Evolutionary conservation across 2,888 invertebrate genomes (phyloP).

Genomic region (Drosophila flavopinicola): DNA sequence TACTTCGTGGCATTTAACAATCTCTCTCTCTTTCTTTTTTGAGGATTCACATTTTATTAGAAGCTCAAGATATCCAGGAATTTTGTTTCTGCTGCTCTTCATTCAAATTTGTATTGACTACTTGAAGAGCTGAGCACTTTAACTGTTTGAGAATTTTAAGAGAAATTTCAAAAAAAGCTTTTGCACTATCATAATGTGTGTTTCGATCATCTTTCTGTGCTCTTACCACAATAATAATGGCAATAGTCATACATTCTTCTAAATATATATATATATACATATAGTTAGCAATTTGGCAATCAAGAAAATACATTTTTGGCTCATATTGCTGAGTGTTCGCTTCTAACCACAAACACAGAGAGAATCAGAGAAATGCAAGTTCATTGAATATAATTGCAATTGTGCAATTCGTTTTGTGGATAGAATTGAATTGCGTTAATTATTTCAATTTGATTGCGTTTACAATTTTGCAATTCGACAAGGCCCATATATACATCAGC

Average conservation of each 20-base stretch:
- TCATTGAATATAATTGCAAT: slow-evolving; percentile 2
- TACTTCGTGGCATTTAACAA: neutral
- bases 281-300: no score
- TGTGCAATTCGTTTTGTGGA: slow-evolving; percentile 5
- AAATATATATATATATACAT: no score
- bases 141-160: slow-evolving; percentile 12
- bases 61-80: neutral
- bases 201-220: no score
- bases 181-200: no score
- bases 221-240: no score
- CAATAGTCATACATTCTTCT: no score
- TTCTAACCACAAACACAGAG: neutral
- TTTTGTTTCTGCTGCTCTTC: neutral
- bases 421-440: slow-evolving; percentile 32
- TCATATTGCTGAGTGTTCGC: no score
- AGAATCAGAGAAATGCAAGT: neutral
- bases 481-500: slow-evolving; percentile 4
- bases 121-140: no score
- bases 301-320: no score
- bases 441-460: slow-evolving; percentile 40
- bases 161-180: neutral
- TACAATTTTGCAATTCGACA: slow-evolving; percentile 16
- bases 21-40: no score
- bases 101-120: neutral
- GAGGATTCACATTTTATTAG: neutral